Base-by-base conservation (phyloP, 1,140 invertebrate species). In the Brachionus koreanus region DNA sequence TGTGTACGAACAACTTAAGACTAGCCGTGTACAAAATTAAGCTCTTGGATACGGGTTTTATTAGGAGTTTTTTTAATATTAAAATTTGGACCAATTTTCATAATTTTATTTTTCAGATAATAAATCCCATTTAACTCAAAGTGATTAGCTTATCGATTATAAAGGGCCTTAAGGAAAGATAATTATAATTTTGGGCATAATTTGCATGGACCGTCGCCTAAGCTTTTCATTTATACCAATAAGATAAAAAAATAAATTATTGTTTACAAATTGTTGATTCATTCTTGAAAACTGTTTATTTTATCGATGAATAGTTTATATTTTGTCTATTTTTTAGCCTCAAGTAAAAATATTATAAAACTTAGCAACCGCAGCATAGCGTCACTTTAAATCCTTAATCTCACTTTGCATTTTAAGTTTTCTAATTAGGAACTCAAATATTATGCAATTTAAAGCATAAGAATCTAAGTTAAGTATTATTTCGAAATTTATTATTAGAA, bases 71-170 rank as follows among this genome's bases (percentile, higher is more conserved):
- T 57, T 57, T 57, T 57, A 7, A 19, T 57, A 25, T 57, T 9
- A 3, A 19, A 57, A 57, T 19, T 9, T 25, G 19, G 49, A 57
- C n/a, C 16, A 57, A 57, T 9, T 57, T 57, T 57, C 49, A 57
- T 57, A 57, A 57, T 57, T 57, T 57, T 57, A 57, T 16, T 57
- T 57, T 57, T 57, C n/a, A 57, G 49, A 57, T 57, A 57, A 57
- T 6, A 57, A 57, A 25, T 5, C 49, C 19, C 7, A 23, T 57
- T 57, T 19, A 9, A 57, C 19, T 57, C 5, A 57, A 57, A 57
- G 16, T 19, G 49, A 57, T 57, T 57, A 57, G 49, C 49, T 57
- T 57, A 57, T 57, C 49, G 49, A 57, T 57, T 57, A n/a, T n/a
- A 7, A 23, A 19, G n/a, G n/a, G 16, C 49, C 49, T 57, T 57